Base-by-base conservation (phyloP, 2,113 vertebrate species). In the Nycticryphes semicollaris region DNA sequence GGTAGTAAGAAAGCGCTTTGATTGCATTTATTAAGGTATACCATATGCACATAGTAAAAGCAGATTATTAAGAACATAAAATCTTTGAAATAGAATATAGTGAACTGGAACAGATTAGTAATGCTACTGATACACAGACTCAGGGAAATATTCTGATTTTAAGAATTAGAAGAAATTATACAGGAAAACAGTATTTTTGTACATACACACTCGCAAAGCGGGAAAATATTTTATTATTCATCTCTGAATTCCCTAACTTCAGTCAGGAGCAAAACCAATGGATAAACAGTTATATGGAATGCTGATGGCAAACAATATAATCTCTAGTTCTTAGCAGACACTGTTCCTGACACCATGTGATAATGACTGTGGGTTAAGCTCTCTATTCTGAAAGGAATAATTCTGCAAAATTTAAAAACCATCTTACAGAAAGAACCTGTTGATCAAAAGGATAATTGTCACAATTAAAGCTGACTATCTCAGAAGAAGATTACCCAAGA, bases 241-340 rank as follows among this genome's bases (percentile, higher is more conserved):
- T 10, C 20, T 87, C 92, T 95, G 88, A 47, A 51, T 88, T 96
- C 35, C 23, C 15, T 78, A 77, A 67, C 50, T 94, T 96, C 89
- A 96, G 73, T 95, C 89, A 95, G 45, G 75, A 64, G 19, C 66
- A 97, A 96, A 96, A 95, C 3, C 45, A 47, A 37, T 95, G 93
- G 94, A 89, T 90, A 93, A 97, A 95, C 66, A 96, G 62, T 89
- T 96, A 90, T 81, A 87, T 91, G 78, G 96, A 97, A 97, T 94
- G 87, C 70, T 10, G 39, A 79, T 79, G 60, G 77, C 73, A 97
- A 96, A 82, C 93, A 97, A 83, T 95, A 94, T 93, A 93, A 97
- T 97, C 54, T 89, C 67, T 84, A 92, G 69, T 94, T 98, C 73
- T 84, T 96, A 87, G 70, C 83, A 96, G 89, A 62, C 66, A 77